Evolutionary conservation across 2,113 vertebrate species (phyloP).

Genomic region (Ptychochromis oligacanthus): DNA sequence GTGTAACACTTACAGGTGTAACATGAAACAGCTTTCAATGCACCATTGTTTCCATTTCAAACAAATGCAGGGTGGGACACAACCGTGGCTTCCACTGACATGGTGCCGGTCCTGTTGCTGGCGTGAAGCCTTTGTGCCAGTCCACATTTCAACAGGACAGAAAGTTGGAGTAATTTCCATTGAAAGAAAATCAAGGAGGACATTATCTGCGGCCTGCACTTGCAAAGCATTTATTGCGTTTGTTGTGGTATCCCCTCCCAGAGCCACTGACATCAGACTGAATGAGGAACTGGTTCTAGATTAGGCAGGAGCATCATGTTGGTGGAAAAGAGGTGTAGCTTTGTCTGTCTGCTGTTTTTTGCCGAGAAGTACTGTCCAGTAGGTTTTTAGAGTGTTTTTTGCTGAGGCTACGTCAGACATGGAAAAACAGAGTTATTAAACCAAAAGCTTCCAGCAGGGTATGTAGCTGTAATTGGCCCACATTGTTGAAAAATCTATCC

Average conservation of each 20-base stretch:
- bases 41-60: background rate
- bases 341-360: background rate
- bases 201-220: too few relatives aligned
- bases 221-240: too few relatives aligned
- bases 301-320: too few relatives aligned
- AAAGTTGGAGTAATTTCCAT: too few relatives aligned
- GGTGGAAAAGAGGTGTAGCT: background rate
- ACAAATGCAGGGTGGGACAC: background rate
- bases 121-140: too few relatives aligned
- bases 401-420: background rate
- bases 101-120: background rate
- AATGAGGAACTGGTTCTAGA: too few relatives aligned
- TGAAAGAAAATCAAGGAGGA: too few relatives aligned
- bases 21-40: background rate
- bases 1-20: background rate
- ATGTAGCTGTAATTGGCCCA: background rate
- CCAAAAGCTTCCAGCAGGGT: background rate
- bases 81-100: background rate
- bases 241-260: too few relatives aligned
- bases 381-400: background rate
- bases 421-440: background rate
- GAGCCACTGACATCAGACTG: too few relatives aligned
- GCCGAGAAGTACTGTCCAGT: background rate
- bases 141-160: too few relatives aligned
- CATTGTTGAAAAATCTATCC: background rate